phyloP scores from a whole-genome alignment of 2,797 vertebrate genomes.

The Manis pentadactyla region DNA sequence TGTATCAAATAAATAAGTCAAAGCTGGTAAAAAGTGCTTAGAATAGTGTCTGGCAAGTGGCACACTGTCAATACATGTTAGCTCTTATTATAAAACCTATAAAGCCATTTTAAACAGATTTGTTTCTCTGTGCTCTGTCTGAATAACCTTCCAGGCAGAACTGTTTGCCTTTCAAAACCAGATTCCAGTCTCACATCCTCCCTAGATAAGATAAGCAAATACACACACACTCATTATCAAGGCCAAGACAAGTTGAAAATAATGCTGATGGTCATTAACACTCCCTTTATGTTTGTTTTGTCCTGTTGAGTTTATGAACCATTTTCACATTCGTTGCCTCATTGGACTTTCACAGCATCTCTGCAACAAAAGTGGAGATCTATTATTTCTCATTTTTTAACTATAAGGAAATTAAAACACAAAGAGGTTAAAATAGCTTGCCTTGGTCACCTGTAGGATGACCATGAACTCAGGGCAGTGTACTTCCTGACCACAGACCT shows the following conservation, averaged over 20 bases:
- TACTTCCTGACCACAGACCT: background rate
- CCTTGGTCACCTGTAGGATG: background rate
- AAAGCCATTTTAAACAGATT: slow-evolving; percentile 62
- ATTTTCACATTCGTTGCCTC: slow-evolving; percentile 57
- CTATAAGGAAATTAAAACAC: background rate
- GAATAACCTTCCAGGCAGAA: slow-evolving; percentile 53
- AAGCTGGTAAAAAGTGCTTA: slow-evolving; percentile 23
- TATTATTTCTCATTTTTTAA: slow-evolving; percentile 43
- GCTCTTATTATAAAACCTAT: slow-evolving; percentile 28
- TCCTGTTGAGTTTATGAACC: slow-evolving; percentile 57
- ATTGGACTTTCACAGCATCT: slow-evolving; percentile 59
- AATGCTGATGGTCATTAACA: slow-evolving; percentile 56
- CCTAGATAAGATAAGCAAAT: slow-evolving; percentile 48
- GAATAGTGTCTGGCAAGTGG: background rate
- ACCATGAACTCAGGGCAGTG: background rate
- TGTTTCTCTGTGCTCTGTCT: slow-evolving; percentile 8
- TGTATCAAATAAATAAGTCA: slow-evolving; percentile 30
- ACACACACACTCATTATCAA: slow-evolving; percentile 46
- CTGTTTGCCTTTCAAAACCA: slow-evolving; percentile 58
- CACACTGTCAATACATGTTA: background rate
- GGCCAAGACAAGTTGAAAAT: slow-evolving; percentile 56
- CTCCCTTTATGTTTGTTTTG: slow-evolving; percentile 66
- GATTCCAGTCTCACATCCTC: slow-evolving; percentile 21
- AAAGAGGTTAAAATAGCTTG: slow-evolving; percentile 36
- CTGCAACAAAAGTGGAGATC: background rate